Base-by-base conservation (phyloP, 2,888 invertebrate species). In the Magallana nippona region DNA sequence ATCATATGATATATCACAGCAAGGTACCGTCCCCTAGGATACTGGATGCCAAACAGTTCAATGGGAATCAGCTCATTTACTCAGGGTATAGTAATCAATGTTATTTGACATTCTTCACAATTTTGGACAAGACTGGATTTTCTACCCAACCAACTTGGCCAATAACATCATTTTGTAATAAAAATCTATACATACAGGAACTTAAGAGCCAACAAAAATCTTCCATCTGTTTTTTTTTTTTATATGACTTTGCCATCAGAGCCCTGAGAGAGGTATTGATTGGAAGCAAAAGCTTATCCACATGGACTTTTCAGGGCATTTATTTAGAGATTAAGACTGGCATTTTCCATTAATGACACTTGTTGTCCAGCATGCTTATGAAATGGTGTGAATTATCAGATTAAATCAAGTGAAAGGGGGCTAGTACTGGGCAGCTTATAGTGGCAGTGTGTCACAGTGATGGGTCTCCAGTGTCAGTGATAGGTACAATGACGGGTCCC, bases 321-420 rank as follows among this genome's bases (percentile, higher is more conserved):
- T 71, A 71, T 71, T 71, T 71, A 27, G 71, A 71, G 71, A 71
- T 71, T 71, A 71, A 15, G 71, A 13, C 71, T 71, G 71, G 32
- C 22, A 19, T 71, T 71, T 71, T 71, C 71, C 71, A 71, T 27
- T 71, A 71, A 71, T 71, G 71, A 71, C 27, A 71, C 71, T 71
- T 71, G 71, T 13, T 71, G 71, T 71, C 71, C 71, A 32, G 71
- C 71, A 71, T 71, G 71, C 71, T 27, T 71, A 22, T 22, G 71
- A 71, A 71, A 71, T 44, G 71, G 71, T 11, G 27, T 27, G 17
- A 19, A 71, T 71, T 71, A 71, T 71, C 71, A 71, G 32, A 71
- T 71, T 71, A 71, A 71, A 71, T 71, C 22, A 27, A 71, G 5
- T 13, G 71, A 15, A 19, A 71, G 27, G 32, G 15, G 15, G 22